Evolutionary conservation across 2,113 vertebrate species (phyloP), one percentile per base, ranked within the genome.

Genomic region (Orycteropus afer): DNA sequence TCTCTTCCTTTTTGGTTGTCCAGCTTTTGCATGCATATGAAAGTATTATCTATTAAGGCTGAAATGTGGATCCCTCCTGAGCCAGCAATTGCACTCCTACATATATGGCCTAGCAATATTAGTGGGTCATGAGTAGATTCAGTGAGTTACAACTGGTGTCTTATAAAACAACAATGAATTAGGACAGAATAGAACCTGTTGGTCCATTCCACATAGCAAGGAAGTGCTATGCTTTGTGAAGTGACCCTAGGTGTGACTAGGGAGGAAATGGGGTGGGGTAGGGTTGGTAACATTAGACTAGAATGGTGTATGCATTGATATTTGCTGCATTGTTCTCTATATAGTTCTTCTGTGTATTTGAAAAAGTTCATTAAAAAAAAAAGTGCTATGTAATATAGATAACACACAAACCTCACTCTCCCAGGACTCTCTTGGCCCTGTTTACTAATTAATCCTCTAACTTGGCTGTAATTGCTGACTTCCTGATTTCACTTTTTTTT

Each of bases 231-330:
- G 34, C 63, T n/a, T n/a, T 67, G 63, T n/a, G 63, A 67, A 67
- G 9, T 51, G 76, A 32, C 49, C 76, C 17, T 67, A 22, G 49
- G 32, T 51, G 45, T 13, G n/a, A n/a, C 20, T 84, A 22, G 40
- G 57, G 14, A 5, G 49, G 7, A 7, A 1, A 1, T 2, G 20
- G 77, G 7, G 14, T 23, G 23, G n/a, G 8, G 2, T 5, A 22
- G 37, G 23, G 37, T 7, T 65, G 57, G 29, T 22, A 27, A 78
- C 1, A 23, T 0, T 27, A 22, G 49, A 11, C 45, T 37, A 17
- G 17, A 47, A 10, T 59, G 55, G 13, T 23, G 40, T 37, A 25
- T 65, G n/a, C 42, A 11, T 18, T 25, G 49, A 2, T 40, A 20
- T 78, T 49, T 34, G 61, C 32, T 8, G n/a, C 23, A 0, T 78